Base-by-base conservation (phyloP, 1,140 invertebrate species). In the Hyphantria cunea region DNA sequence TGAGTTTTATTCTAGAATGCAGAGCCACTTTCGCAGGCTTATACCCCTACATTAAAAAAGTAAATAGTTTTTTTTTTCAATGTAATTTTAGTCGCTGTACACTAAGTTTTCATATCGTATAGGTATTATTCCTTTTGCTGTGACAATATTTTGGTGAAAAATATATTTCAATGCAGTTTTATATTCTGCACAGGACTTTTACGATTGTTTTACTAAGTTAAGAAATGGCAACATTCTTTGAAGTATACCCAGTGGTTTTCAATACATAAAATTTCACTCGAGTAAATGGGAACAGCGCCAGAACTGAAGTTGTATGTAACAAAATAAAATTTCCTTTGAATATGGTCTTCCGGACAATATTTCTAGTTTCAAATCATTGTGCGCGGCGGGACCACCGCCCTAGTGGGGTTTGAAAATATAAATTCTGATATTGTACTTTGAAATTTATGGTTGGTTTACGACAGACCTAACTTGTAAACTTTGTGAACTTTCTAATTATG, bases 241-340 rank as follows among this genome's bases (percentile, higher is more conserved):
- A 10, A 56, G 12, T 39, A 37, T 45, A 33, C 44, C 45, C 32
- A 34, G 31, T 49, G 47, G 53, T 58, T 58, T 47, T 58, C 14
- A 49, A 49, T 39, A 58, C 55, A 59, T 59, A 59, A 59, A 59
- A 59, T 59, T 59, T 59, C 55, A 59, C 55, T 59, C 55, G 15
- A 47, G 55, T 32, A 49, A 49, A 59, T 49, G 45, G 45, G 45
- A 59, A 17, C 49, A 49, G 55, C 45, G 45, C 55, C 33, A 59
- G 49, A 59, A 49, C 45, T 59, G 39, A 59, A 59, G 55, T 59
- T 59, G 45, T 47, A 56, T 50, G 55, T 59, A 59, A 49, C 45
- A 41, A 45, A 59, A 59, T 59, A 49, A 31, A 49, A 59, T 33
- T 59, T 50, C 41, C 15, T 32, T 10, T 4, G 53, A 56, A 56